Conservation (phyloP, 1,140 invertebrate species). For the Tetranychus urticae region DNA sequence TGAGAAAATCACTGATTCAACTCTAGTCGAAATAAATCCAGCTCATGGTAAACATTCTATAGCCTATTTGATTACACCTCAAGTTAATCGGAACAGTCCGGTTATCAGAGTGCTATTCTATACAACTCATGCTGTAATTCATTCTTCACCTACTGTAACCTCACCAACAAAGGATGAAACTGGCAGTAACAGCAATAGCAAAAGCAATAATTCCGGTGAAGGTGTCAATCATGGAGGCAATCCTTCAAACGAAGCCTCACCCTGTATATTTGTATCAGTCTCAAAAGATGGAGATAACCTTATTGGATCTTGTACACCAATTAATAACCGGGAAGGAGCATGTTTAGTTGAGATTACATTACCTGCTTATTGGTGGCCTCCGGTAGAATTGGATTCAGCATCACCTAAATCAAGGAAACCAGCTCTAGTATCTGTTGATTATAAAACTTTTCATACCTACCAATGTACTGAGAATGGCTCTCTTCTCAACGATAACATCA, state of each 20-base stretch:
- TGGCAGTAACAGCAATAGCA: not conserved
- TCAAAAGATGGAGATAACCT: conserved; percentile 26
- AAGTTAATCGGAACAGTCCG: conserved; percentile 55
- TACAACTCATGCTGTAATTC: conserved; percentile 27
- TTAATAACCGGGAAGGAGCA: conserved; percentile 57
- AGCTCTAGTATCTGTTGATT: conserved; percentile 42
- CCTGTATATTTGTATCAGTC: conserved; percentile 34
- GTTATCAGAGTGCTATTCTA: conserved; percentile 69
- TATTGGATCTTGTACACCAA: conserved; percentile 53
- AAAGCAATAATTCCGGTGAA: no score
- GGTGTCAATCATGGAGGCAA: conserved; percentile 25
- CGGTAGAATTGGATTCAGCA: conserved; percentile 11
- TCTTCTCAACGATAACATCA: not conserved
- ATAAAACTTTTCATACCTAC: conserved; percentile 35
- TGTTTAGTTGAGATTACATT: conserved; percentile 54
- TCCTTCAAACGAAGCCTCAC: conserved; percentile 5
- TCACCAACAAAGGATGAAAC: not conserved
- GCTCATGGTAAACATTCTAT: conserved; percentile 11
- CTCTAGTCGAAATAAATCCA: no score
- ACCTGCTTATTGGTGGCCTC: conserved; percentile 64
- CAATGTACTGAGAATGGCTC: conserved; percentile 9
- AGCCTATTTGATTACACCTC: conserved; percentile 61
- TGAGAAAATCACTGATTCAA: no score
- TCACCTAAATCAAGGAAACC: conserved; percentile 17
- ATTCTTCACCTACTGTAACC: no score